Conservation (phyloP, 2,888 invertebrate genomes). For the Conchocele bisecta region DNA sequence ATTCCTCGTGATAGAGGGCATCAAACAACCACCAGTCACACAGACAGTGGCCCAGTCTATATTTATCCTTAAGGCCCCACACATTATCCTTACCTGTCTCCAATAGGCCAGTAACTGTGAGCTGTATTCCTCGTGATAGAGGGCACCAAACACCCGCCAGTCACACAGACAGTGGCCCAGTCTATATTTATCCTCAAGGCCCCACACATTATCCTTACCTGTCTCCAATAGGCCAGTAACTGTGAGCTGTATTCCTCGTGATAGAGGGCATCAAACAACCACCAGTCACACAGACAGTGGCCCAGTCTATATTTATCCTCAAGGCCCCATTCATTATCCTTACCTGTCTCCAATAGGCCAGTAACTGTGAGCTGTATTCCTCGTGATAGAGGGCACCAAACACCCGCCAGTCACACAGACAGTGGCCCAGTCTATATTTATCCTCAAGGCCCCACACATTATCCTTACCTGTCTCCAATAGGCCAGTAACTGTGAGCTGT, state of each 20-base stretch:
- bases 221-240: conserved; percentile 78
- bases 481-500: conserved; percentile 75
- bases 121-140: conserved; percentile 80
- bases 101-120: conserved; percentile 77
- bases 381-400: conserved; percentile 79
- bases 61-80: no score
- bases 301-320: conserved; percentile 76
- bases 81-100: conserved; percentile 80
- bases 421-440: conserved; percentile 71
- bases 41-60: conserved; percentile 73
- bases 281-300: conserved; percentile 78
- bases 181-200: conserved; percentile 76
- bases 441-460: conserved; percentile 79
- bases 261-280: conserved; percentile 77
- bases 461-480: conserved; percentile 81
- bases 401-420: conserved; percentile 78
- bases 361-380: conserved; percentile 78
- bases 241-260: conserved; percentile 79
- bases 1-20: conserved; percentile 78
- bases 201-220: no score
- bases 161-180: conserved; percentile 76
- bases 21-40: conserved; percentile 80
- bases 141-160: conserved; percentile 78
- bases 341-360: conserved; percentile 80
- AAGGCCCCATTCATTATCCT: no score